Evolutionary conservation across 2,113 vertebrate species (phyloP), one percentile per base, ranked within the genome.

Genomic region (Beaufortia kweichowensis): DNA sequence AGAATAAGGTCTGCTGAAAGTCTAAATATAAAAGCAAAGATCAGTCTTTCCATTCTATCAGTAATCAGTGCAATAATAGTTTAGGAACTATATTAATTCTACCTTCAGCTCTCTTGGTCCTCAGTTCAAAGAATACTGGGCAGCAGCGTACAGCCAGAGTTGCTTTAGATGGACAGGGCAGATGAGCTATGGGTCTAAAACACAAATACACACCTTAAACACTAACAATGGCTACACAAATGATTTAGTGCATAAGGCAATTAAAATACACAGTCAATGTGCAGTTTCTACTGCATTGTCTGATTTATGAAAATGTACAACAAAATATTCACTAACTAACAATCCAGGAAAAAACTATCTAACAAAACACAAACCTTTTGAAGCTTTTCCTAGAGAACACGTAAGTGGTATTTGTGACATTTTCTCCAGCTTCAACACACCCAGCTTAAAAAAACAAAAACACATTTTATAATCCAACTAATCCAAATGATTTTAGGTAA

Each of bases 91-190:
- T 8, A 67, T 75, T 39, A 21, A 26, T 10, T 17, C 17, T 88
- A 92, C 96, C 95, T 92, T 94, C 81, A 56, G 80, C 87, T 31
- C 78, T 88, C 35, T 84, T 85, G 4, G 81, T 90, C 84, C 93
- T 94, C 80, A 97, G 80, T 67, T 98, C 95, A 74, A 94, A 99
- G 91, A 94, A 98, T 67, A 97, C 90, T 0, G 96, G 96, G 41
- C 96, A 98, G 88, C 97, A 98, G 68, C 97, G 96, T 73, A 99
- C 95, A n/a, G 97, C 97, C 9, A 99, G 89, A 0, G 96, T 99
- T 0, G 95, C 95, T 85, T 99, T 99, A 46, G 89, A 85, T 14
- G 96, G 97, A 74, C 96, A 96, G 0, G 97, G 97, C 31, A 99
- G 89, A 75, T 98, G 97, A n/a, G 96, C 96, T 0, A 96, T 79